Evolutionary conservation across 2,888 invertebrate species (phyloP), one percentile per base, ranked within the genome.

Genomic region (Entomobrya proxima): DNA sequence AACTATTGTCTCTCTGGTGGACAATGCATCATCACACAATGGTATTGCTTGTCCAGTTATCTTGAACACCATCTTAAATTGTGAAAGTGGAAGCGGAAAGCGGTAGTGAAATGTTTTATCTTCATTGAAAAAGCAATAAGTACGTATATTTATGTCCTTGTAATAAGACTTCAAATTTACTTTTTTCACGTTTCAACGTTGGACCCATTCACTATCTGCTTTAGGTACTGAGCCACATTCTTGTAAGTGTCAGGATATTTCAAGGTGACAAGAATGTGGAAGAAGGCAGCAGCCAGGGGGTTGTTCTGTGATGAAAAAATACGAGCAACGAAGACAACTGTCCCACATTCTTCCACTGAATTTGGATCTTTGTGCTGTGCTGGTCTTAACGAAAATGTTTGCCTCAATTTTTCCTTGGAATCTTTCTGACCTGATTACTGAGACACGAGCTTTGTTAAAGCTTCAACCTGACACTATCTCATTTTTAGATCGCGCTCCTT

Each of bases 391-490:
- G 61, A n/a, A n/a, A n/a, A 58, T 30, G 30, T n/a, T 61, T 61
- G 61, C 35, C 32, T n/a, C 32, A 21, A n/a, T 1, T 58, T 30
- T 13, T 58, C 13, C 58, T 13, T 27, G 11, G 18, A 13, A 52
- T 27, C 30, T 61, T 61, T 61, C 32, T 35, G 64, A 64, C 64
- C 64, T 64, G 64, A 35, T 64, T 64, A 64, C n/a, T 64, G 37
- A 35, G 15, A 61, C 2, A 9, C 30, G 9, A 64, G 35, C 35
- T 78, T 32, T 44, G 32, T 47, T 78, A 37, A 80, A 80, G 55
- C 80, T 72, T 80, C 80, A 80, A 69, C 80, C 72, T 80, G 80
- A 80, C 80, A 80, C 72, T 37, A 69, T 52, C 80, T 27, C 67
- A 78, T 52, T 58, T 58, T 67, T 69, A 24, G 30, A n/a, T 61